These are phyloP conservation scores for Delphinus delphis DNA, from an alignment of 2,113 vertebrate genomes.

Conservation along the genomic window DNA sequence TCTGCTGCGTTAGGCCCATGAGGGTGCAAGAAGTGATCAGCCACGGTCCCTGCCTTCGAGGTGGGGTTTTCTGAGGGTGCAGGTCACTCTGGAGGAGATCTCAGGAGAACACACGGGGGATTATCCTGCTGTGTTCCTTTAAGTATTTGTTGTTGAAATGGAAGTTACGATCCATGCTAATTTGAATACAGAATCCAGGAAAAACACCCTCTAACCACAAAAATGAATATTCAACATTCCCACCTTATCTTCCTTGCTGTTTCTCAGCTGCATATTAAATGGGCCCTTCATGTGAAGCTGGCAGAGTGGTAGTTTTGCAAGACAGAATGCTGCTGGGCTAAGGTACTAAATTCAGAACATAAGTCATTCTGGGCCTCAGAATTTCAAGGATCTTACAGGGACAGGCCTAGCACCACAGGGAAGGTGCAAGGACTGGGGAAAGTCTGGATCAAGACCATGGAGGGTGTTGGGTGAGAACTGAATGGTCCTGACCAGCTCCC, in stretches of 20 bases:
- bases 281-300: conserved; percentile 74
- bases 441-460: neutral
- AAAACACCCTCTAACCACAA: conserved; percentile 81
- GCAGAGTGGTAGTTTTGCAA: conserved; percentile 70
- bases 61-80: neutral
- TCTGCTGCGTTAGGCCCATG: neutral
- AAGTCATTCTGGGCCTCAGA: conserved; percentile 60
- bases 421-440: neutral
- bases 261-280: conserved; percentile 82
- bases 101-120: conserved; percentile 44
- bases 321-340: conserved; percentile 68
- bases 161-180: conserved; percentile 78
- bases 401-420: neutral
- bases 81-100: conserved; percentile 33
- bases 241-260: conserved; percentile 81
- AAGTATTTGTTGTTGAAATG: conserved; percentile 80
- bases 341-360: conserved; percentile 75
- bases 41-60: neutral
- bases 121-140: conserved; percentile 78
- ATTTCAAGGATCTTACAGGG: conserved; percentile 58
- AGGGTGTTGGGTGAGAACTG: neutral
- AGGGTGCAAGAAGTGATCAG: neutral
- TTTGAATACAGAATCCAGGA: conserved; percentile 80
- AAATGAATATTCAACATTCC: conserved; percentile 84
- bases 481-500: neutral